phyloP scores from a whole-genome alignment of 2,888 invertebrate genomes.

The Aporophyla nigra region DNA sequence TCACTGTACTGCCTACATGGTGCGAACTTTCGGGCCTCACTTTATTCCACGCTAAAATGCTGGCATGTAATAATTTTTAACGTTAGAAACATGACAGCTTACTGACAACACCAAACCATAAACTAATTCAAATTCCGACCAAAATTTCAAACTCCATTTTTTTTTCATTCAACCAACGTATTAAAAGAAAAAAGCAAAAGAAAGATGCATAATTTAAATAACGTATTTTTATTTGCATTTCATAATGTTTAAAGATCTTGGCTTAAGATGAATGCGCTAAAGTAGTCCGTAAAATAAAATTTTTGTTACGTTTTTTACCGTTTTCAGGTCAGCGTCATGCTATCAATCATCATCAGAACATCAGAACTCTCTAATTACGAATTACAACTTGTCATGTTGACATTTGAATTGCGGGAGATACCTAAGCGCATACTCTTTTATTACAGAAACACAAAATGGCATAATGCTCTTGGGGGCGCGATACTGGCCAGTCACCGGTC shows the following conservation, averaged over 20 bases:
- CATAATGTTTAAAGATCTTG: too few relatives aligned
- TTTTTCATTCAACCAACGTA: fast-evolving
- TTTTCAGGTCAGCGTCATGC: background rate
- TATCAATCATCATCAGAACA: background rate
- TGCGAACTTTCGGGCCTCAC: background rate
- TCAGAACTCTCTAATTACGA: background rate
- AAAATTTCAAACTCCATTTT: background rate
- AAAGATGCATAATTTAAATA: too few relatives aligned
- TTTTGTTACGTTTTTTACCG: background rate
- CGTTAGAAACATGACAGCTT: constrained; percentile 11
- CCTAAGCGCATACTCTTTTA: too few relatives aligned
- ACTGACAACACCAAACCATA: background rate
- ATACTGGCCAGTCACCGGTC: constrained; percentile 33
- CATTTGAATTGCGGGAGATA: too few relatives aligned
- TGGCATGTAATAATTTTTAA: background rate
- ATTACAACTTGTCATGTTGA: background rate
- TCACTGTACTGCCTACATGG: too few relatives aligned
- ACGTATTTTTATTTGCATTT: too few relatives aligned
- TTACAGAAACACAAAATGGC: constrained; percentile 21
- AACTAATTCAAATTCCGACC: constrained; percentile 16
- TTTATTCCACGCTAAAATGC: background rate
- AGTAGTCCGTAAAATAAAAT: background rate
- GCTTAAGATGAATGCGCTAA: too few relatives aligned
- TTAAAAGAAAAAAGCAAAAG: background rate
- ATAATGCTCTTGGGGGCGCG: constrained; percentile 12